Evolutionary conservation across 2,113 vertebrate genomes (phyloP).

Genomic region (Chitala chitala): DNA sequence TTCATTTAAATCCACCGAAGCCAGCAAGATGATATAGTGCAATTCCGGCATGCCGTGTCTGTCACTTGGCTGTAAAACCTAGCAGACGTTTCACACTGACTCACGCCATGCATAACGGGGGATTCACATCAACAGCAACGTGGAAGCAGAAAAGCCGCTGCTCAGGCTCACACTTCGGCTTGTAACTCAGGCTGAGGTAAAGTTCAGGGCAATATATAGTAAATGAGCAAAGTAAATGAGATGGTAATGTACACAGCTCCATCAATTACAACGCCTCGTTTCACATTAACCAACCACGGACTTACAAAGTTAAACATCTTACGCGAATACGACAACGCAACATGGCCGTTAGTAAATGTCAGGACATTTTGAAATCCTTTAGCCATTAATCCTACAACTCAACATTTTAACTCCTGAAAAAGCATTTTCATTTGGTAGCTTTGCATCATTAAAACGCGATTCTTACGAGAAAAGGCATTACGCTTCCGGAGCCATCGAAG

Average conservation of each 20-base stretch:
- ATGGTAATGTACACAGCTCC: not conserved
- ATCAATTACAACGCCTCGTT: not conserved
- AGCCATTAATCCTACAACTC: not conserved
- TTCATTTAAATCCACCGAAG: constrained; percentile 21
- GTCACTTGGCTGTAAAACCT: not conserved
- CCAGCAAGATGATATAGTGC: constrained; percentile 7
- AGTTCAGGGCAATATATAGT: not conserved
- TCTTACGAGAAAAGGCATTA: no score
- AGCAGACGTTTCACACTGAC: constrained; percentile 17
- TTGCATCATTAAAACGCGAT: no score
- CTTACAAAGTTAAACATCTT: not conserved
- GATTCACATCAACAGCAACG: not conserved
- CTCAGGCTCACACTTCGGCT: constrained; percentile 8
- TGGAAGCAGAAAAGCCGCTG: constrained; percentile 1
- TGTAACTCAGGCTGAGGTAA: not conserved
- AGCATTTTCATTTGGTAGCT: no score
- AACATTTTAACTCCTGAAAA: not conserved
- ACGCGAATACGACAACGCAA: no score
- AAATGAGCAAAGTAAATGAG: no score
- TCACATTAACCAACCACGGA: not conserved
- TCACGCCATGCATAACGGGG: constrained; percentile 9
- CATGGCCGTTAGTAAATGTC: not conserved
- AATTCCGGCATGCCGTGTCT: not conserved
- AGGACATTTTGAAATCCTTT: not conserved
- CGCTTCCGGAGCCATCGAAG: no score